These are phyloP conservation scores for Apis laboriosa DNA, from an alignment of 1,140 invertebrate species.

Conservation along the genomic window DNA sequence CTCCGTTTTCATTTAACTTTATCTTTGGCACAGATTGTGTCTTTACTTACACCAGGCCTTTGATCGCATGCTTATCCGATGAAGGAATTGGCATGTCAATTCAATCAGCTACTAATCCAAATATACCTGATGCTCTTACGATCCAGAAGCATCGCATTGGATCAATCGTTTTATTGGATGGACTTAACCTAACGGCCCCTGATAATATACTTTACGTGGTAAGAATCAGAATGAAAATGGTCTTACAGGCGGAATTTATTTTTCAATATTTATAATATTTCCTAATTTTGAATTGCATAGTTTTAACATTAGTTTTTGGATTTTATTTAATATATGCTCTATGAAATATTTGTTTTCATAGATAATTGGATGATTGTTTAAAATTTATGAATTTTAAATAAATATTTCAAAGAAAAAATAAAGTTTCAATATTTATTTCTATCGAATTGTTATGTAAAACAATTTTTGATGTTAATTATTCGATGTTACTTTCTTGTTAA, in stretches of 20 bases:
- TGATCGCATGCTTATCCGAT: conserved; percentile 67
- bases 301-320: no score
- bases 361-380: rapidly evolving
- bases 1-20: neutral
- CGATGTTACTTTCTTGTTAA: no score
- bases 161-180: conserved; percentile 71
- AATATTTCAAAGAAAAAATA: neutral
- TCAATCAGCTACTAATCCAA: conserved; percentile 66
- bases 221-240: neutral
- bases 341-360: no score
- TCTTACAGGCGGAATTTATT: neutral
- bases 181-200: conserved; percentile 67
- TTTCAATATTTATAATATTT: neutral
- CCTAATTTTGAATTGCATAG: no score
- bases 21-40: conserved; percentile 54
- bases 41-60: conserved; percentile 62
- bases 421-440: no score
- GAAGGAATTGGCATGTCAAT: conserved; percentile 68
- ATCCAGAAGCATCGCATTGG: conserved; percentile 70
- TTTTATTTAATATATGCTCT: no score
- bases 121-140: conserved; percentile 64
- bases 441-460: no score
- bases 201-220: conserved; percentile 73
- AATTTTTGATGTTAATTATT: no score
- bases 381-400: neutral